phyloP scores from a whole-genome alignment of 1,140 invertebrate genomes.

The Sycophila sp. region DNA sequence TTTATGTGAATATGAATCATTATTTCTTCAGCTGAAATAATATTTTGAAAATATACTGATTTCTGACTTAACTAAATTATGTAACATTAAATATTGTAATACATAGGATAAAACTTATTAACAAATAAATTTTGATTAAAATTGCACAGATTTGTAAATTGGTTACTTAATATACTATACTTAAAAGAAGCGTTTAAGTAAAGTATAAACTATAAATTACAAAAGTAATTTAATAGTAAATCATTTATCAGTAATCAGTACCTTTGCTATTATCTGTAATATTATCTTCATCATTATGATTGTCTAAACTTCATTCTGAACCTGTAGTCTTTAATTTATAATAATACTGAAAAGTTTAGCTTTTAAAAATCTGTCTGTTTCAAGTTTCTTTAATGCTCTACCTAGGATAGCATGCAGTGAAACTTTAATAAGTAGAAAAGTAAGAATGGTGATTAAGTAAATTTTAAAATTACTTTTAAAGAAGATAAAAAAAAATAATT shows the following conservation, averaged over 20 bases:
- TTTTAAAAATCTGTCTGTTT: neutral
- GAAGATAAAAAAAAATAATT: conserved; percentile 6
- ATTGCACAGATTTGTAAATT: neutral
- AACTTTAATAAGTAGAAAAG: neutral
- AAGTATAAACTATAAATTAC: neutral
- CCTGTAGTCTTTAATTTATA: conserved; percentile 7
- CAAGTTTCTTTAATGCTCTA: conserved; percentile 13
- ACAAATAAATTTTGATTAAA: neutral
- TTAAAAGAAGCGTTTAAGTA: neutral
- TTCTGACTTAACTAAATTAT: neutral
- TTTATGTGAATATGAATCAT: neutral
- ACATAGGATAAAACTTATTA: neutral
- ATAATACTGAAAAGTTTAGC: conserved; percentile 23
- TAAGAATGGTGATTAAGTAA: neutral
- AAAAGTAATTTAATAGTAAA: neutral
- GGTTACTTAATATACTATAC: neutral
- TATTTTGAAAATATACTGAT: conserved; percentile 11
- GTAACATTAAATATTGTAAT: neutral
- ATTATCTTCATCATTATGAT: neutral
- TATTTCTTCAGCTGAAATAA: too few species aligned
- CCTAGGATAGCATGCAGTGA: conserved; percentile 27
- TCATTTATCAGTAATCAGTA: conserved; percentile 24
- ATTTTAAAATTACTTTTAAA: neutral
- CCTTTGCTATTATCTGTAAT: conserved; percentile 10
- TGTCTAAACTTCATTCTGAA: neutral